Evolutionary conservation across 2,113 vertebrate species (phyloP).

Genomic region (Cathartes aura): DNA sequence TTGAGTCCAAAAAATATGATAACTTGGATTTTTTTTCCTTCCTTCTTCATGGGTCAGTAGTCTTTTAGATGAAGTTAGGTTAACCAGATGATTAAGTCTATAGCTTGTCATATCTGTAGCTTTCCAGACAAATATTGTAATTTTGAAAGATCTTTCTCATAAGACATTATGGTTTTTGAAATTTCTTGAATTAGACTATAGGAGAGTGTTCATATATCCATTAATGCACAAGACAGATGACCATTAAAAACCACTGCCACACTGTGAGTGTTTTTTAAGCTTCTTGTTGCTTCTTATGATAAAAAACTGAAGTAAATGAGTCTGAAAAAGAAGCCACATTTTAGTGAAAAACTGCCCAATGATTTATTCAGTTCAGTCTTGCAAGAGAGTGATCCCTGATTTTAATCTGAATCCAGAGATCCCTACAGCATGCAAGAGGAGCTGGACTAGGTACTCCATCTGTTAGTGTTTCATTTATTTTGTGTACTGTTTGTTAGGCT

Average conservation of each 20-base stretch:
- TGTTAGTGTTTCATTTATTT: background rate
- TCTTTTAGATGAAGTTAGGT: background rate
- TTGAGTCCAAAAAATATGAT: background rate
- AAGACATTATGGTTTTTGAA: background rate
- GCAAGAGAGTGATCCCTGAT: background rate
- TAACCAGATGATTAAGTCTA: background rate
- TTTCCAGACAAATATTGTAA: background rate
- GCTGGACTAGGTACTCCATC: background rate
- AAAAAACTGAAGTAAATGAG: background rate
- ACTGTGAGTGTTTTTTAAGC: background rate
- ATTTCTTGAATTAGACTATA: background rate
- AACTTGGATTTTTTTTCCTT: background rate
- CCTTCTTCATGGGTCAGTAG: background rate
- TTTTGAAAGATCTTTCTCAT: background rate
- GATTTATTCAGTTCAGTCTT: background rate
- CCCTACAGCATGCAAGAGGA: background rate
- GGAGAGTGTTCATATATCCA: background rate
- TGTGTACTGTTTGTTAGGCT: background rate
- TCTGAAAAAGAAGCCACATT: background rate
- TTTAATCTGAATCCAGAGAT: background rate
- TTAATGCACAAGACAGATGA: background rate
- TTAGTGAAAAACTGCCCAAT: background rate
- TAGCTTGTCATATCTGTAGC: background rate
- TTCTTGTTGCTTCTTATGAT: background rate
- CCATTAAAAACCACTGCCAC: background rate